A percentile compares a stretch with the other conserved stretches of the same genome.
phyloP scores from a whole-genome alignment of 2,113 vertebrate genomes.

The Mixornis gularis region DNA sequence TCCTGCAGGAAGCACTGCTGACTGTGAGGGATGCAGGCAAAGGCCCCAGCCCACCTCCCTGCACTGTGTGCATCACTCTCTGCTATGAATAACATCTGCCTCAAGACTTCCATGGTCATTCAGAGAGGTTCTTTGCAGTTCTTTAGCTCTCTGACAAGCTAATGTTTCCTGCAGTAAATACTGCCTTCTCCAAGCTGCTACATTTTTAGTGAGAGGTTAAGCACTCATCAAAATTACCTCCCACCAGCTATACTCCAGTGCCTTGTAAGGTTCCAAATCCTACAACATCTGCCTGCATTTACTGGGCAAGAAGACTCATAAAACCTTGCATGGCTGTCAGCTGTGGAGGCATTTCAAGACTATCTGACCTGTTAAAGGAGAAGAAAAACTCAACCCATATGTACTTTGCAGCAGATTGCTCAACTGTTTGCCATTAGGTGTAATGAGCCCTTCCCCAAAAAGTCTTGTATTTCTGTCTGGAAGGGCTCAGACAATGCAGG shows the following conservation, averaged over 20 bases:
- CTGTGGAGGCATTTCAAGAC: constrained; percentile 32
- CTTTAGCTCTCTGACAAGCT: constrained; percentile 43
- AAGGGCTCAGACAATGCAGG: not conserved
- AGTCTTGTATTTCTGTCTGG: constrained; percentile 33
- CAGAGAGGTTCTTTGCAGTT: not conserved
- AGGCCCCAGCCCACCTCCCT: not conserved
- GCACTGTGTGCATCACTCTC: not conserved
- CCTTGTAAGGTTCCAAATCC: constrained; percentile 59
- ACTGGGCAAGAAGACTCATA: constrained; percentile 49
- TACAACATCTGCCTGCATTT: constrained; percentile 53
- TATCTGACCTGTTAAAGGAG: not conserved
- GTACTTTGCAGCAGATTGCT: not conserved
- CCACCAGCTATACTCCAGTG: constrained; percentile 42
- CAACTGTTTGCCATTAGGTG: constrained; percentile 51
- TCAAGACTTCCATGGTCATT: not conserved
- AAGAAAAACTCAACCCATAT: constrained; percentile 29
- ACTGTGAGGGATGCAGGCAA: not conserved
- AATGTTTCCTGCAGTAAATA: constrained; percentile 68
- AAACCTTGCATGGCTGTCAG: constrained; percentile 44
- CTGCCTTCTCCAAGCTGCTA: constrained; percentile 59
- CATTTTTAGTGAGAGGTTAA: constrained; percentile 70
- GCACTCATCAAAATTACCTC: constrained; percentile 55
- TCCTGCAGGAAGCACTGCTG: constrained; percentile 31
- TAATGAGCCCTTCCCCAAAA: constrained; percentile 29
- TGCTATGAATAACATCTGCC: constrained; percentile 38